A percentile compares a stretch with the other conserved stretches of the same genome.
Conservation (phyloP, 2,113 vertebrate species). For the Sula dactylatra region DNA sequence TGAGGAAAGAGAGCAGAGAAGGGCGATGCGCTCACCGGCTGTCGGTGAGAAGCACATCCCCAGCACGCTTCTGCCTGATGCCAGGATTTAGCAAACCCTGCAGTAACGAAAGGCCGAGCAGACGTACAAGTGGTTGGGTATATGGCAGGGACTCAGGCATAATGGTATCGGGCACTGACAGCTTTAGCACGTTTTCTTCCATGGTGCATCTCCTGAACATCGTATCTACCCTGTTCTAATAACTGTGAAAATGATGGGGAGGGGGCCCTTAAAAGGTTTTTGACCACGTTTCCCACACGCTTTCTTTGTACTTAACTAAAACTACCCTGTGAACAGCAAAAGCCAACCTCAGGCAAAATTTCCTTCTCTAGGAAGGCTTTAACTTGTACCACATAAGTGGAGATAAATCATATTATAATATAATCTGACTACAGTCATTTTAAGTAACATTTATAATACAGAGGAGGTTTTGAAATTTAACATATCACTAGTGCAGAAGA, state of each 20-base stretch:
- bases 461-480: not conserved
- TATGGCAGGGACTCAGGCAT: not conserved
- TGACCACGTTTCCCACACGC: not conserved
- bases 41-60: not conserved
- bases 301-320: not conserved
- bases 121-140: rapidly evolving
- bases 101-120: not conserved
- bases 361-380: not conserved
- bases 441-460: not conserved
- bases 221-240: not conserved
- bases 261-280: not conserved
- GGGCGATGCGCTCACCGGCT: not conserved
- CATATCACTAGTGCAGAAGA: not conserved
- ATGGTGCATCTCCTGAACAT: not conserved
- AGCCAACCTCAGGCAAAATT: not conserved
- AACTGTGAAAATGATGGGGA: not conserved
- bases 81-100: not conserved
- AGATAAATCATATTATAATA: not conserved
- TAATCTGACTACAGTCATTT: not conserved
- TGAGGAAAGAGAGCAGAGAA: not conserved
- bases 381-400: not conserved
- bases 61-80: not conserved
- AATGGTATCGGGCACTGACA: not conserved
- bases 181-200: not conserved
- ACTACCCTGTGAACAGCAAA: not conserved